These are phyloP conservation scores for Macrobrachium nipponense DNA, from an alignment of 1,140 invertebrate genomes.

Conservation along the genomic window DNA sequence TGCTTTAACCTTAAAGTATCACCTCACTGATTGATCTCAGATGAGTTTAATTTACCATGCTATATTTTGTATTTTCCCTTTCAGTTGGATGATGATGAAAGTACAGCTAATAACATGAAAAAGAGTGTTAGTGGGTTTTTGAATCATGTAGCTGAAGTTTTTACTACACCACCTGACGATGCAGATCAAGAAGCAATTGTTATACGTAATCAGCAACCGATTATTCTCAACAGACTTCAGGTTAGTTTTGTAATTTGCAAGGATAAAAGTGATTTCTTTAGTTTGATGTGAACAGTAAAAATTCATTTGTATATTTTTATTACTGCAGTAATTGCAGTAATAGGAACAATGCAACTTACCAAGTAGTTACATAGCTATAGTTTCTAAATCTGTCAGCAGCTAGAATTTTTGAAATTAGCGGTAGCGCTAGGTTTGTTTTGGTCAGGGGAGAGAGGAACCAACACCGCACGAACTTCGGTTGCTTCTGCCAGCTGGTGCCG, in stretches of 20 bases:
- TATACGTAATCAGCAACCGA: constrained; percentile 66
- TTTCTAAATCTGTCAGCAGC: no score
- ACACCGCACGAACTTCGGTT: no score
- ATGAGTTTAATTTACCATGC: not conserved
- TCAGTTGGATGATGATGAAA: constrained; percentile 68
- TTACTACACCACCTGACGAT: constrained; percentile 69
- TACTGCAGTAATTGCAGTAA: no score
- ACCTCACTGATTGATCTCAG: no score
- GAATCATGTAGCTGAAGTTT: constrained; percentile 68
- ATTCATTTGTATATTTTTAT: no score
- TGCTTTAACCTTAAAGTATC: no score
- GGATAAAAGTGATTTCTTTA: constrained; percentile 46
- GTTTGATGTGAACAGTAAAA: constrained; percentile 66
- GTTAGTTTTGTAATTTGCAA: constrained; percentile 55
- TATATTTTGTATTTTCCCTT: not conserved
- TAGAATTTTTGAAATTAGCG: no score
- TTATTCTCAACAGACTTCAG: constrained; percentile 66
- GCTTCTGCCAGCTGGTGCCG: no score
- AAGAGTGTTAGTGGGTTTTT: constrained; percentile 68
- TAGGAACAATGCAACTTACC: no score
- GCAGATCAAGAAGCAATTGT: constrained; percentile 66
- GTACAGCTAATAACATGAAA: constrained; percentile 68
- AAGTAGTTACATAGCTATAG: no score
- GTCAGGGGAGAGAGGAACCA: no score
- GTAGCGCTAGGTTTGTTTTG: no score